These are phyloP conservation scores for Camponotus vicinus DNA, from an alignment of 1,140 invertebrate species.

Conservation along the genomic window DNA sequence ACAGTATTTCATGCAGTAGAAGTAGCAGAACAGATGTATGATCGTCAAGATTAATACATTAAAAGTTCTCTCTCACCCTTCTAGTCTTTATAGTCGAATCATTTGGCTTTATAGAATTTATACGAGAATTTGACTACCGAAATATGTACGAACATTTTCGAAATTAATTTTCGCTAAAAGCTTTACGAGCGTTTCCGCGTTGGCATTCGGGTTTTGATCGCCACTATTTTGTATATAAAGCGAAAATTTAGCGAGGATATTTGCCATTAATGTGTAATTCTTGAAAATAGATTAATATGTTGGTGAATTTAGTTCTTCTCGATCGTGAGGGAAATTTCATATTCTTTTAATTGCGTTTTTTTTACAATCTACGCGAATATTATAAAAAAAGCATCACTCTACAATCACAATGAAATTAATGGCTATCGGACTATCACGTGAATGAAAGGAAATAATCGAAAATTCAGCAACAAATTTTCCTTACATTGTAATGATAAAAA, in stretches of 20 bases:
- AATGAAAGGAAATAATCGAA: too few relatives aligned
- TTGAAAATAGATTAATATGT: background rate
- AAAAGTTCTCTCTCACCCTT: slow-evolving; percentile 35
- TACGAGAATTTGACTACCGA: slow-evolving; percentile 47
- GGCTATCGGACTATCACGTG: too few relatives aligned
- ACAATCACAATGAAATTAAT: too few relatives aligned
- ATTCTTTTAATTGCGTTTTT: background rate
- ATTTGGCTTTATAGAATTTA: background rate
- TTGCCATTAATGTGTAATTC: background rate
- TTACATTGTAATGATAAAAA: too few relatives aligned
- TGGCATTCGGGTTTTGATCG: slow-evolving; percentile 7
- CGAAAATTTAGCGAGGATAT: slow-evolving; percentile 22
- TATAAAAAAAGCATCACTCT: background rate
- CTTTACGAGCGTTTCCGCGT: slow-evolving; percentile 45
- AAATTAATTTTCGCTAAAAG: slow-evolving; percentile 43
- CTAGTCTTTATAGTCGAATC: slow-evolving; percentile 22
- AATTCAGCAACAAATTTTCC: too few relatives aligned
- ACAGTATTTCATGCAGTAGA: slow-evolving; percentile 7
- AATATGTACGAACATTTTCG: slow-evolving; percentile 26
- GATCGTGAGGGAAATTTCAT: background rate
- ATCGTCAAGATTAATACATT: slow-evolving; percentile 18
- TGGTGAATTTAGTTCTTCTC: background rate
- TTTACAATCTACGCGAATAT: slow-evolving; percentile 33
- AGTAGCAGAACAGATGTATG: background rate
- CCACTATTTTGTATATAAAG: slow-evolving; percentile 31